Evolutionary conservation across 2,797 vertebrate species (phyloP), one percentile per base, ranked within the genome.

Genomic region (Vespertilio murinus): DNA sequence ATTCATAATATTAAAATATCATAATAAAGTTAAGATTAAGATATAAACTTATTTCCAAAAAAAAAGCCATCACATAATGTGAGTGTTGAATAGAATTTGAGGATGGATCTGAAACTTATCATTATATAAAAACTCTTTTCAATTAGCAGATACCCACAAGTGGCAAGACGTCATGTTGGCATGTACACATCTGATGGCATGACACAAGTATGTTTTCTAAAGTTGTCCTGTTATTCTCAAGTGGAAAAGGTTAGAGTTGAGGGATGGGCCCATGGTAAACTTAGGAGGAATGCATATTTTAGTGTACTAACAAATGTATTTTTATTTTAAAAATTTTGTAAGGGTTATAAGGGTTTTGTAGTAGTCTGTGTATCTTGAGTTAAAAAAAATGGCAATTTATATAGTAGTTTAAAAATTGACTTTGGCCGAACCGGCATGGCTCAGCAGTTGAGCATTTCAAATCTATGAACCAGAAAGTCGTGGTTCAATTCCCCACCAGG

Each of bases 161-260:
- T 83, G 49, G 14, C 52, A 90, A 88, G 90, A 42, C 6, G 2
- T n/a, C 18, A 30, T 47, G 13, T 42, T 70, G 71, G 22, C 33
- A 81, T 28, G 17, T 67, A 73, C 4, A 40, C 3, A 11, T 59
- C 42, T 90, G 16, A 73, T 54, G 11, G 0, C 85, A 42, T 67
- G 64, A 65, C 5, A 45, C 61, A 90, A 79, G 42, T 77, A 54
- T 90, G 5, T 89, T 80, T 96, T 92, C 79, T 64, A 81, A 67
- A 33, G 23, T n/a, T 87, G 4, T 54, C 59, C 59, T 90, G 61
- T 42, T 87, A 38, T 67, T 64, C n/a, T 81, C 77, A 77, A n/a
- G 23, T 92, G 20, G 16, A 71, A 56, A 88, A 85, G 7, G 4
- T 91, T 75, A 79, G 28, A 82, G 13, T 71, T 82, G 45, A 81